Conservation (phyloP, 35 echinoderm and acorn worm genomes). For the Lytechinus pictus region DNA sequence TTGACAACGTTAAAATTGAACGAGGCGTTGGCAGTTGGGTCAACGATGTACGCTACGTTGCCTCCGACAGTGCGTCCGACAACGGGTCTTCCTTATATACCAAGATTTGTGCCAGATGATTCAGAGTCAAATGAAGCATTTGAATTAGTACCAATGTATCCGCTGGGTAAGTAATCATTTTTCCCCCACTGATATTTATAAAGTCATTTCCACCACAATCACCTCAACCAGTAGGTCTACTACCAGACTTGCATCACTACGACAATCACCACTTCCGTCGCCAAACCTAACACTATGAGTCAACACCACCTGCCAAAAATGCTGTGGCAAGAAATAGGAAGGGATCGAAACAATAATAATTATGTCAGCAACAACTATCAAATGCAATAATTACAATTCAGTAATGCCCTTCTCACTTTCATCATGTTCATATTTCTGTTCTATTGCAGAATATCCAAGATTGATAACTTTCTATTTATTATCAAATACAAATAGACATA, state of each 20-base stretch:
- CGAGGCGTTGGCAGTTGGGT: background rate
- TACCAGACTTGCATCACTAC: background rate
- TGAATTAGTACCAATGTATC: background rate
- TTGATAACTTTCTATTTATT: too few relatives aligned
- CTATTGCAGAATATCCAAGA: too few relatives aligned
- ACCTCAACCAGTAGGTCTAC: background rate
- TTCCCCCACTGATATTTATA: background rate
- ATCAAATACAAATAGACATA: too few relatives aligned
- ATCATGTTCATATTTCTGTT: too few relatives aligned
- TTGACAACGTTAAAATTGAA: background rate
- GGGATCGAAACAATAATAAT: too few relatives aligned
- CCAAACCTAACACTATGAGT: background rate
- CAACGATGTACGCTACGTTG: background rate
- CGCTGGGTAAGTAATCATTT: background rate
- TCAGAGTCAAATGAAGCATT: background rate
- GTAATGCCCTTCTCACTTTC: background rate
- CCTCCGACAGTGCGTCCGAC: background rate
- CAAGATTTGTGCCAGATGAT: constrained; percentile 4
- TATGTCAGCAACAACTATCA: too few relatives aligned
- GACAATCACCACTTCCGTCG: background rate
- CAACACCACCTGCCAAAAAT: constrained; percentile 23
- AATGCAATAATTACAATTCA: too few relatives aligned
- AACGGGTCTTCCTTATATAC: background rate
- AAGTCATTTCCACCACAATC: background rate
- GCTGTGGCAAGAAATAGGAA: too few relatives aligned